These are phyloP conservation scores for Calameuta pallipes DNA, from an alignment of 2,888 invertebrate species.

Conservation along the genomic window DNA sequence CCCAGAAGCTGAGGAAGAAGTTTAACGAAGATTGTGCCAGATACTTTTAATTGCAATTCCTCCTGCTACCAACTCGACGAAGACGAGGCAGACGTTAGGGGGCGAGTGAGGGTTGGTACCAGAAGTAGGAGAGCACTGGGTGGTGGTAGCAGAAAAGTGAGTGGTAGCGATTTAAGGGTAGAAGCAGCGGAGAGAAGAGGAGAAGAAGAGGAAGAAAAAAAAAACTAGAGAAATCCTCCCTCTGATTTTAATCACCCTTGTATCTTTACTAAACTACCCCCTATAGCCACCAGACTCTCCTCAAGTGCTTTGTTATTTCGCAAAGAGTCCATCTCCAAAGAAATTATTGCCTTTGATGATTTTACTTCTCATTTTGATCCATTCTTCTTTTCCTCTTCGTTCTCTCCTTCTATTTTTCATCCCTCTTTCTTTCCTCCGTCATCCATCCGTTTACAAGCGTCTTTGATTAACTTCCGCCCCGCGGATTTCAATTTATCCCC, in stretches of 20 bases:
- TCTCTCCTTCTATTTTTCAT: too few relatives aligned
- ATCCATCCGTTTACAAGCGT: too few relatives aligned
- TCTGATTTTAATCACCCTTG: slow-evolving; percentile 58
- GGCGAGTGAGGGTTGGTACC: too few relatives aligned
- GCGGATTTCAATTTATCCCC: background rate
- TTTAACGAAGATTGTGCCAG: slow-evolving; percentile 65
- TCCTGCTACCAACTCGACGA: slow-evolving; percentile 30
- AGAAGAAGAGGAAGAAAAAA: too few relatives aligned
- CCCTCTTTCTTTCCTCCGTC: too few relatives aligned
- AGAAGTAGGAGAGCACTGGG: too few relatives aligned
- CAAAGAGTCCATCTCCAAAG: slow-evolving; percentile 21
- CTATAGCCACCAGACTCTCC: slow-evolving; percentile 27
- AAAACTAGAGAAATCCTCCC: slow-evolving; percentile 6
- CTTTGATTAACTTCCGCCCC: background rate
- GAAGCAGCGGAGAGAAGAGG: too few relatives aligned
- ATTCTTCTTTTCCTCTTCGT: background rate
- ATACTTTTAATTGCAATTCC: slow-evolving; percentile 66
- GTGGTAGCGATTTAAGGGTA: too few relatives aligned
- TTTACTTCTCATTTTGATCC: background rate
- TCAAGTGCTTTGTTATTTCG: slow-evolving; percentile 58
- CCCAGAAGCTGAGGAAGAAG: slow-evolving; percentile 52
- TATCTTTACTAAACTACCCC: slow-evolving; percentile 50
- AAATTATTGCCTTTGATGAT: slow-evolving; percentile 22
- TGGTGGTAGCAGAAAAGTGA: too few relatives aligned
- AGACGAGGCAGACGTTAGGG: background rate